These are phyloP conservation scores for Hipposideros larvatus DNA, from an alignment of 2,797 vertebrate genomes.

Conservation along the genomic window DNA sequence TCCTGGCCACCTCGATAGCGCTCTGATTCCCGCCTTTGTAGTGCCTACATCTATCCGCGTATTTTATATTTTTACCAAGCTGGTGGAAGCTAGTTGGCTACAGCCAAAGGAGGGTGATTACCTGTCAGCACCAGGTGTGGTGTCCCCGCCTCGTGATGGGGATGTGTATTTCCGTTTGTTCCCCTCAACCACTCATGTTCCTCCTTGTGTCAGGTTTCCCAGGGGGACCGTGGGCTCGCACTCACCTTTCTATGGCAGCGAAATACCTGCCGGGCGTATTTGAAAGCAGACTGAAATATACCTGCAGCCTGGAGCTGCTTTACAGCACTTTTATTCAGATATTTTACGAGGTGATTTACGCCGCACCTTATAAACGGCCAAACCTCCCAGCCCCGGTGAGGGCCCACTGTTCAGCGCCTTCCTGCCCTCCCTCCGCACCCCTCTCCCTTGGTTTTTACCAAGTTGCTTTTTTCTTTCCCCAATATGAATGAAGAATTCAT, in stretches of 20 bases:
- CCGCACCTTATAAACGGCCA: neutral
- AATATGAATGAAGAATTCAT: neutral
- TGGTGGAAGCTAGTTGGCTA: neutral
- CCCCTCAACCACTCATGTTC: too few relatives aligned
- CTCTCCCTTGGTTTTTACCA: neutral
- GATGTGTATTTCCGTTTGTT: too few relatives aligned
- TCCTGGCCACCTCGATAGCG: neutral
- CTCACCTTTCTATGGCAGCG: neutral
- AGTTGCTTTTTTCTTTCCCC: neutral
- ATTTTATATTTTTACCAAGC: neutral
- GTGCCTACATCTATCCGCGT: accelerated
- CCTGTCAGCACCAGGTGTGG: accelerated
- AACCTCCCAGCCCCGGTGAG: neutral
- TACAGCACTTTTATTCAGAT: neutral
- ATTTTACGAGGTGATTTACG: conserved; percentile 16
- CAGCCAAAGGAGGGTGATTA: neutral
- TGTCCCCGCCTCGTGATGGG: too few relatives aligned
- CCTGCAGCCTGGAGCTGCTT: neutral
- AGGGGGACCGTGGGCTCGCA: too few relatives aligned
- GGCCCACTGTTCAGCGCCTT: neutral
- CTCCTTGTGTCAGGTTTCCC: neutral
- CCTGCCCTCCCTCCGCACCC: neutral
- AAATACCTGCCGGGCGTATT: neutral
- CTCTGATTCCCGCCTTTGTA: neutral
- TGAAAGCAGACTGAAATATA: neutral